Percentiles rank a stretch among this genome's conserved stretches.
Conservation (phyloP, 1,140 invertebrate genomes). For the Arctopsyche grandis region DNA sequence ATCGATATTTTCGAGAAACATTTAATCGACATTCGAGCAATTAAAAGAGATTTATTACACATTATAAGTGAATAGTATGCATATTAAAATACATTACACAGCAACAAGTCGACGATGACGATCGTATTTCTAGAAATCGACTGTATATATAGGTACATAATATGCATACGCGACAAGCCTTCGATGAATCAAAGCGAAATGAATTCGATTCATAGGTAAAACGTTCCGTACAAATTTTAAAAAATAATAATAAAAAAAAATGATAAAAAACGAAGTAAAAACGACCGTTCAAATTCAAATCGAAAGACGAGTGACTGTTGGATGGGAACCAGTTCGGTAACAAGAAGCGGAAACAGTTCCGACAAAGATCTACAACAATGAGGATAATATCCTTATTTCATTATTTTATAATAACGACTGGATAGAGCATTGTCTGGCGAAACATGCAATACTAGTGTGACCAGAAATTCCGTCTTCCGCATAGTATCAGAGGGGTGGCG, state of each 20-base stretch:
- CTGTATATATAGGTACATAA: too few relatives aligned
- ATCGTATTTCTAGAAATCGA: not conserved
- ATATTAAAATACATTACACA: slow-evolving; percentile 1
- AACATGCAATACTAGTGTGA: not conserved
- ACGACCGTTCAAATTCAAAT: too few relatives aligned
- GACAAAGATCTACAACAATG: slow-evolving; percentile 40
- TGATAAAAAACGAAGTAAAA: too few relatives aligned
- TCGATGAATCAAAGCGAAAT: too few relatives aligned
- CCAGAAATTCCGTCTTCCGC: not conserved
- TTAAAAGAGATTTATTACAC: slow-evolving; percentile 1
- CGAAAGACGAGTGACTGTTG: too few relatives aligned
- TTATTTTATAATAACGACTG: not conserved
- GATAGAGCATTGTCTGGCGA: not conserved
- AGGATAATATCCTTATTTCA: slow-evolving; percentile 28
- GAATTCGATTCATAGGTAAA: too few relatives aligned
- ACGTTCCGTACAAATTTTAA: too few relatives aligned
- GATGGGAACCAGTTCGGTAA: slow-evolving; percentile 19
- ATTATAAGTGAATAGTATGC: not conserved
- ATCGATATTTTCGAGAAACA: too few relatives aligned
- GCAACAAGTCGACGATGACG: not conserved
- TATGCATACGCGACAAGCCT: too few relatives aligned
- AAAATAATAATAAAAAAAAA: too few relatives aligned
- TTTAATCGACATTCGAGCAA: not conserved
- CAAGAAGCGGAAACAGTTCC: slow-evolving; percentile 30
- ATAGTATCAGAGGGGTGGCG: not conserved